Evolutionary conservation across 2,888 invertebrate species (phyloP).

Genomic region (Macroteleia sp.): DNA sequence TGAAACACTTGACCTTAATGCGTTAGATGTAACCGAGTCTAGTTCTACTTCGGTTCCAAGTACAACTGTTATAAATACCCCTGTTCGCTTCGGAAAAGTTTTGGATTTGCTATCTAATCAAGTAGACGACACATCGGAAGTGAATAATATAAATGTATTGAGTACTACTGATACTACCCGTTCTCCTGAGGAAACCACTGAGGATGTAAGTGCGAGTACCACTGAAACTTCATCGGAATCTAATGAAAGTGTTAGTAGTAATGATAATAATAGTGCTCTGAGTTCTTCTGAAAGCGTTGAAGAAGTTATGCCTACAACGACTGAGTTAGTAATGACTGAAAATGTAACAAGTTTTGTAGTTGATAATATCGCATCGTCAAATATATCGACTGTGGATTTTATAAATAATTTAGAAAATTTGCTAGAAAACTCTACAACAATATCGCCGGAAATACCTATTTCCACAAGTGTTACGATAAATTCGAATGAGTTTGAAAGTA

Average conservation of each 20-base stretch:
- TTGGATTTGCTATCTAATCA: constrained; percentile 28
- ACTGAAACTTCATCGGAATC: constrained; percentile 5
- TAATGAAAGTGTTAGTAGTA: constrained; percentile 28
- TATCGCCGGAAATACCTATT: background rate
- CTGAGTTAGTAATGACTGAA: constrained; percentile 1
- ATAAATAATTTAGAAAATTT: background rate
- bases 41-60: constrained; percentile 16
- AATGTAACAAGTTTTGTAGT: constrained; percentile 1
- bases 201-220: background rate
- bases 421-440: constrained; percentile 4
- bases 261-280: constrained; percentile 5
- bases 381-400: background rate
- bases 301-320: constrained; percentile 1
- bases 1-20: constrained; percentile 7
- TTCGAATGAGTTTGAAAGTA: constrained; percentile 1
- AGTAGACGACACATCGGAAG: constrained; percentile 1
- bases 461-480: constrained; percentile 3
- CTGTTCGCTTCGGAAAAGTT: constrained; percentile 19
- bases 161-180: constrained; percentile 1
- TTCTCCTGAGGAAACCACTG: background rate
- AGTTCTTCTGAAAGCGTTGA: background rate
- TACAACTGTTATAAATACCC: constrained; percentile 26
- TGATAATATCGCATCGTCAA: background rate
- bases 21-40: constrained; percentile 15
- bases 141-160: background rate